phyloP scores from a whole-genome alignment of 2,888 invertebrate genomes.

The Tinea pellionella region DNA sequence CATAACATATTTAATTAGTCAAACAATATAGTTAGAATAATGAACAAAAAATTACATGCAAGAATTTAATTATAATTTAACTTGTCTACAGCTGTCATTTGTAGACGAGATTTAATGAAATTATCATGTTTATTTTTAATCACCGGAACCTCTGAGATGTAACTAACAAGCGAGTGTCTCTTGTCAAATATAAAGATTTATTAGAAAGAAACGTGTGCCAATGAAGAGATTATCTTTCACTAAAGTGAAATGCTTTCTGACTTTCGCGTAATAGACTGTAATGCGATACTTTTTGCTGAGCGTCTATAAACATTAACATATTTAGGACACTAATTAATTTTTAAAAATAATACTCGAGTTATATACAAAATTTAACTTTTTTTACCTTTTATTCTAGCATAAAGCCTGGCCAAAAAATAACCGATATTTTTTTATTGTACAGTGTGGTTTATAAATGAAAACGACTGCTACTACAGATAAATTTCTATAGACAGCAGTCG shows the following conservation, averaged over 20 bases:
- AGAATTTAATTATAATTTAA: not conserved
- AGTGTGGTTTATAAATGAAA: too few species aligned
- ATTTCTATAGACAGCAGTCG: too few species aligned
- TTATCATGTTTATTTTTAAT: not conserved
- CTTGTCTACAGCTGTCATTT: slow-evolving; percentile 2
- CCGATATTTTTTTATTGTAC: too few species aligned
- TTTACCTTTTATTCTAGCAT: too few species aligned
- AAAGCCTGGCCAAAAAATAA: too few species aligned
- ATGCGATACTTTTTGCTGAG: not conserved
- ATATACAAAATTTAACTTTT: too few species aligned
- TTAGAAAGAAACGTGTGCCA: not conserved
- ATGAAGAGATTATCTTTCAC: slow-evolving; percentile 13
- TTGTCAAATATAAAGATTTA: slow-evolving; percentile 9
- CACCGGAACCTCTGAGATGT: slow-evolving; percentile 9
- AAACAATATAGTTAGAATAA: not conserved
- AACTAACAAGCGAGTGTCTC: slow-evolving; percentile 9
- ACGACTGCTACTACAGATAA: too few species aligned
- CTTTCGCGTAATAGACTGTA: slow-evolving; percentile 8
- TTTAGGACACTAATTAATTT: too few species aligned
- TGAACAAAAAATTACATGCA: not conserved
- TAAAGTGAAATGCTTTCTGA: slow-evolving; percentile 12
- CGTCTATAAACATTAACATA: not conserved
- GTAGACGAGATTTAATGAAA: not conserved
- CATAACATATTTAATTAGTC: not conserved
- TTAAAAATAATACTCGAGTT: too few species aligned